Conservation (phyloP, 2,888 invertebrate species). For the Andrena bucephala region DNA sequence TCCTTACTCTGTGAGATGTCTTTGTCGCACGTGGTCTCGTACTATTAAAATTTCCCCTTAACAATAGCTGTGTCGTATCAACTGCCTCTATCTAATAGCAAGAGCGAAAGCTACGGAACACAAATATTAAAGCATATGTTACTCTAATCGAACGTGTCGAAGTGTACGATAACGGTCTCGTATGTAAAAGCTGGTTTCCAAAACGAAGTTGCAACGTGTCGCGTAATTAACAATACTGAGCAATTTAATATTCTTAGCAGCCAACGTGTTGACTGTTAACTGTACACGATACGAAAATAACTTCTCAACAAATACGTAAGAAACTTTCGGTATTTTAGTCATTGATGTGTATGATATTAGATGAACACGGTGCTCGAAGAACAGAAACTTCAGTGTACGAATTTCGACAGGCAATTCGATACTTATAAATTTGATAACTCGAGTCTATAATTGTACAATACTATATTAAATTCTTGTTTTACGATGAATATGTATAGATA, state of each 20-base stretch:
- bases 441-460: background rate
- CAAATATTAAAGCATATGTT: slow-evolving; percentile 38
- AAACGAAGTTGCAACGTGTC: slow-evolving; percentile 11
- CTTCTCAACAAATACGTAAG: slow-evolving; percentile 12
- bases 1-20: slow-evolving; percentile 38
- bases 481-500: slow-evolving; percentile 33
- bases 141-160: slow-evolving; percentile 20
- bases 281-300: slow-evolving; percentile 24
- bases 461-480: slow-evolving; percentile 25
- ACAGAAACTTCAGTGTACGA: slow-evolving; percentile 21
- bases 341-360: slow-evolving; percentile 28
- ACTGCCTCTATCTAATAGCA: slow-evolving; percentile 14
- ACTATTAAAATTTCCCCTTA: slow-evolving; percentile 29
- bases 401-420: slow-evolving; percentile 19
- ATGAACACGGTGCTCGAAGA: slow-evolving; percentile 47
- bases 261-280: slow-evolving; percentile 16
- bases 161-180: background rate
- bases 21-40: slow-evolving; percentile 16
- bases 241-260: slow-evolving; percentile 26
- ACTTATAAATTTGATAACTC: slow-evolving; percentile 4
- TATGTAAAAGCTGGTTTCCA: background rate
- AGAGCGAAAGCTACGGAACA: slow-evolving; percentile 38
- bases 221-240: slow-evolving; percentile 35
- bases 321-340: slow-evolving; percentile 23
- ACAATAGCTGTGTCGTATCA: slow-evolving; percentile 1